Base-by-base conservation (phyloP, 1,140 invertebrate genomes). In the Pachyrhynchus sulphureomaculatus region DNA sequence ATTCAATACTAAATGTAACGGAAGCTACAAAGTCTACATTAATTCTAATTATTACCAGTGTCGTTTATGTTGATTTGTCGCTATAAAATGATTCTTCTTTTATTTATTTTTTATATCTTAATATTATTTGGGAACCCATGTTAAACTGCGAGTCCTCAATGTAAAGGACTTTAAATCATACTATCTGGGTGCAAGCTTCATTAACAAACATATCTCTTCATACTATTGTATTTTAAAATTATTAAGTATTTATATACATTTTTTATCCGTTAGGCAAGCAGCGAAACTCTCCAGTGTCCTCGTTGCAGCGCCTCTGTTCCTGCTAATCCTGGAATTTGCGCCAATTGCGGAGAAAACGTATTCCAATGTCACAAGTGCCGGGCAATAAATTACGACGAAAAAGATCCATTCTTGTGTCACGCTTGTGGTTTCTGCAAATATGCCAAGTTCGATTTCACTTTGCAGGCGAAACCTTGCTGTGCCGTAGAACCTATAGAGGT, bases 361-460 rank as follows among this genome's bases (percentile, higher is more conserved):
- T 99, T 95, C 77, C 96, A 99, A 71, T 98, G 96, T 75, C 93
- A 97, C 77, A 98, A 98, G 78, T 98, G 95, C 80, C 87, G 93
- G 12, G 93, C 96, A 0, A 99, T 99, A 64, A 99, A 99, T 79
- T 99, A 99, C 79, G 96, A 99, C 76, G 96, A 99, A 76, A 97
- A 98, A 76, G 96, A 99, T 82, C 96, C 96, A 1, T 99, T 99
- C 84, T 78, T 99, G 10, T 99, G 96, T 76, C 96, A 98, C 78
- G 91, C 95, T 6, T 99, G 96, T 79, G 96, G 96, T 1, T 99
- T 98, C 78, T 99, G 96, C 81, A 99, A 99, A 79, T 99, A 99
- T 79, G 96, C 96, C n/a, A 98, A 98, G 78, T 98, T 99, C 77
- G 96, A 99, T 79, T 96, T 92, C 73, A 94, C 91, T 8, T 80